Evolutionary conservation across 64 coral and sea anemone species (phyloP), one percentile per base, ranked within the genome.

Genomic region (Pocillopora verrucosa): DNA sequence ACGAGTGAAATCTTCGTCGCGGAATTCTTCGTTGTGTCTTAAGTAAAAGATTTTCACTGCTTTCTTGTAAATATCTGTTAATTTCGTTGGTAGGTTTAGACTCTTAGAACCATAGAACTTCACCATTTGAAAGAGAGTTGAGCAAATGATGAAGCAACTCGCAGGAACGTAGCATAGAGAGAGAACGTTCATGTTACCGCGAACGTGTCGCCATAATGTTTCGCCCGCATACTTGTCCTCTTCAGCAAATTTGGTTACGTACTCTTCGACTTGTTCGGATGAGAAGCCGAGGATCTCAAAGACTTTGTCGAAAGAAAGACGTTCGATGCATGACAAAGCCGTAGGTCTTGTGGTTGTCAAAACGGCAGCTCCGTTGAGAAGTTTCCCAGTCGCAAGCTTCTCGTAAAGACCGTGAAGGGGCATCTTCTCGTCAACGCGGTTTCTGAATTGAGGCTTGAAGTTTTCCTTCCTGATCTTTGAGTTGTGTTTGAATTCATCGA

Each of bases 211-310:
- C 76, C 57, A 88, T 24, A 51, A 9, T 38, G 17, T 35, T 17
- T 68, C 73, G 1, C 9, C 5, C 10, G 11, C 3, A 59, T 79
- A 45, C 60, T 38, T 24, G 13, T 74, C 17, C 63, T 89, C 87
- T 13, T 88, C 16, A 13, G 58, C 56, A 69, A 75, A 95, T 19
- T 91, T 91, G 12, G 26, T 13, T 75, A 95, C 69, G 87, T 95
- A 91, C 64, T 82, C 38, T 70, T 91, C 34, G 5, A 95, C 89
- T 70, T 91, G 58, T 84, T 88, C 15, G 20, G 70, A 35, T 75
- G 89, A n/a, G 76, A 95, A 95, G 15, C 93, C 93, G 41, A 91
- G 76, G 63, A 95, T 83, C 77, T 95, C 93, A 61, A 87, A 45
- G 10, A 30, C 83, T 88, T 84, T 88, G 17, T 84, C 59, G 68